These are phyloP conservation scores for Rhimphoctona megacephalus DNA, from an alignment of 2,888 invertebrate genomes.

Conservation along the genomic window DNA sequence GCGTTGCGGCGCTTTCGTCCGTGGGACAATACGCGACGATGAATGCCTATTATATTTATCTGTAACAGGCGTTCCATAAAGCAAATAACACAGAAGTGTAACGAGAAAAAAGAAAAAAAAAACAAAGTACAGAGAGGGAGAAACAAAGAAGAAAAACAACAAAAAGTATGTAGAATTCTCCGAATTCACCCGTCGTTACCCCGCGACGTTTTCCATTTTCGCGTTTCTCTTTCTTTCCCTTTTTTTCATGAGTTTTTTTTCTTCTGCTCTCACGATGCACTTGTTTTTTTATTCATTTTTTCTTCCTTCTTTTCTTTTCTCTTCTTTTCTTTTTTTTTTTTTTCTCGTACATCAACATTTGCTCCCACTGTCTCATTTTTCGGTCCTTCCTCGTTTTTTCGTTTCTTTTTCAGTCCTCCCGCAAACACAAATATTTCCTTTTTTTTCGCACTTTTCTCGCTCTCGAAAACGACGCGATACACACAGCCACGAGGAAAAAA, in stretches of 20 bases:
- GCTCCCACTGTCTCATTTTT: conserved; percentile 42
- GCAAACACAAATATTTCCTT: conserved; percentile 43
- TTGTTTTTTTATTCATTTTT: not conserved
- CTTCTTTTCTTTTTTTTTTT: not conserved
- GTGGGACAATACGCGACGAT: conserved; percentile 83
- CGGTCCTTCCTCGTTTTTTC: not conserved
- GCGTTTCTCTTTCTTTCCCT: conserved; percentile 19
- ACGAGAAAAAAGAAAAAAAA: conserved; percentile 79
- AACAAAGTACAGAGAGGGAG: conserved; percentile 73
- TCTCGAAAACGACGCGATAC: conserved; percentile 31
- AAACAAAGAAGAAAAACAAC: not conserved
- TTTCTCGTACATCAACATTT: conserved; percentile 39
- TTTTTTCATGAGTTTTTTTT: conserved; percentile 12
- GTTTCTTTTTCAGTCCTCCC: conserved; percentile 18
- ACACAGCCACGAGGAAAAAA: conserved; percentile 5
- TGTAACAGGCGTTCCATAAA: conserved; percentile 85
- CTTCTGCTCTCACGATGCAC: conserved; percentile 19
- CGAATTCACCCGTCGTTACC: conserved; percentile 64
- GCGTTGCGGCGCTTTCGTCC: conserved; percentile 80
- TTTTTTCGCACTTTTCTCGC: conserved; percentile 52
- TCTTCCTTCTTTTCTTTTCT: no score
- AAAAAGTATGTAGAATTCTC: conserved; percentile 71
- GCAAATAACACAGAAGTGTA: conserved; percentile 84
- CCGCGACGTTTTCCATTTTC: conserved; percentile 23
- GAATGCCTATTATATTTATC: conserved; percentile 85